These are phyloP conservation scores for Stenoptilia bipunctidactyla DNA, from an alignment of 2,888 invertebrate species.

Conservation along the genomic window DNA sequence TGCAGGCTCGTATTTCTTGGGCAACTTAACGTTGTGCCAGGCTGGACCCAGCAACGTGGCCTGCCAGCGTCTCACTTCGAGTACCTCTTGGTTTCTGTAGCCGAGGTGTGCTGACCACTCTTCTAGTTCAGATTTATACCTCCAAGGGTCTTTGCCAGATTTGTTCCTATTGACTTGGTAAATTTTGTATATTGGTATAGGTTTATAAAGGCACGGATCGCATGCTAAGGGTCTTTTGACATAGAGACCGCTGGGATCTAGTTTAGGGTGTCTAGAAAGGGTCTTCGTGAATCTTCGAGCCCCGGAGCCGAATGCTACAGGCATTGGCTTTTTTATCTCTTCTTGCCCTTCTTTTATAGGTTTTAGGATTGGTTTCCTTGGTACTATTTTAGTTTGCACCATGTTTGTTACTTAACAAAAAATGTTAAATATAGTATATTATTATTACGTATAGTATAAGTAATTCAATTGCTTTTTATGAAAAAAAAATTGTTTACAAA, in stretches of 20 bases:
- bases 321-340: conserved; percentile 5
- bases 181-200: conserved; percentile 26
- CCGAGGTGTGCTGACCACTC: conserved; percentile 53
- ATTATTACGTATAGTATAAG: too few species aligned
- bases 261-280: conserved; percentile 36
- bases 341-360: conserved; percentile 5
- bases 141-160: conserved; percentile 35
- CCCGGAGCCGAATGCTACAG: conserved; percentile 26
- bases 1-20: conserved; percentile 25
- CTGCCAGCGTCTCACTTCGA: conserved; percentile 31
- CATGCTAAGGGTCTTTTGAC: conserved; percentile 28
- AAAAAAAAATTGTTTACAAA: too few species aligned
- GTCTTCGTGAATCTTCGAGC: conserved; percentile 35
- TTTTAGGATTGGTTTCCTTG: too few species aligned
- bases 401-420: too few species aligned
- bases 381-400: too few species aligned
- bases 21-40: conserved; percentile 32
- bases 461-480: too few species aligned
- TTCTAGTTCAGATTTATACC: conserved; percentile 44
- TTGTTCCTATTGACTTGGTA: conserved; percentile 27
- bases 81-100: conserved; percentile 44
- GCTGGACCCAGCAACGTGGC: conserved; percentile 41
- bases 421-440: too few species aligned
- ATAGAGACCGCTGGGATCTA: conserved; percentile 42
- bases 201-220: conserved; percentile 43